Evolutionary conservation across 2,888 invertebrate species (phyloP), one percentile per base, ranked within the genome.

Genomic region (Acrocyrtus sp.): DNA sequence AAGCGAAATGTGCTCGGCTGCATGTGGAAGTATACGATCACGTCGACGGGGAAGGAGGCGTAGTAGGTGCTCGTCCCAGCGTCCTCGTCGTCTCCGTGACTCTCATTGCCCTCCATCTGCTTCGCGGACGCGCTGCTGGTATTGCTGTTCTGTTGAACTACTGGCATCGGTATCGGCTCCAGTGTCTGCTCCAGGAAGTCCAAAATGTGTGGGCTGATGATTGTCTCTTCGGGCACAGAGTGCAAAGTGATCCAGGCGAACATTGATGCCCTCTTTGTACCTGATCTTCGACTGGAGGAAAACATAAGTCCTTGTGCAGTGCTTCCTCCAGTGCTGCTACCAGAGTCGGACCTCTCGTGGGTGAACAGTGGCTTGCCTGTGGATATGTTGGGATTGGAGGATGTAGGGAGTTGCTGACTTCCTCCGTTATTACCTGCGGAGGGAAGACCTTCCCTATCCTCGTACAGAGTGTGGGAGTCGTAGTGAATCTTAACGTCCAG

Each of bases 21-120:
- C 91, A 98, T 97, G 85, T 96, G 95, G 86, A 99, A 95, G 85
- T 97, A 97, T 47, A 99, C 97, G 81, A 99, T 94, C 24, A 99
- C 97, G 86, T 99, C 98, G 0, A 99, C 97, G 0, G 98, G 98
- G 85, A 99, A 98, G 63, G 96, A 95, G 41, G 95, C 92, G 84
- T 94, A 94, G 79, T 81, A 80, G 0, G 78, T 79, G 26, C 79
- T 78, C 1, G 79, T 80, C n/a, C 76, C 78, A 8, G 75, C 79
- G 54, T 78, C 77, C 1, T 78, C 80, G 26, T 70, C 77, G 48
- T 79, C 81, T 66, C 41, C 67, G 19, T 22, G 15, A 10, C 26
- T 10, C 1, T 51, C 24, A 3, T 51, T 41, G 24, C 39, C 51
- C 17, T 45, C 58, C 26, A 10, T 74, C 65, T 79, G 78, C 81